Conservation (phyloP, 2,888 invertebrate species). For the Dioctria linearis region DNA sequence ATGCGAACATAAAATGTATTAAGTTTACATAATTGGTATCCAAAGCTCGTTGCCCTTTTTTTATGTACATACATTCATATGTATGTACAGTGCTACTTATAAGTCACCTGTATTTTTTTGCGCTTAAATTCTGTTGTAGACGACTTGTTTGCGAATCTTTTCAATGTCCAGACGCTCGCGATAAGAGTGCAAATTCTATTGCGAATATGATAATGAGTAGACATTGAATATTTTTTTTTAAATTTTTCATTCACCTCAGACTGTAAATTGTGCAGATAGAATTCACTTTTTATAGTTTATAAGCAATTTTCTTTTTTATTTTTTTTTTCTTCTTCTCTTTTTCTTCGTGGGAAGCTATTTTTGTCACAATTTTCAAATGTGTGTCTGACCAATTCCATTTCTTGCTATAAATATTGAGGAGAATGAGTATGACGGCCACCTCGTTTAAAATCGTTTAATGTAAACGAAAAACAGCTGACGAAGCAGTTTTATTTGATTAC, state of each 20-base stretch:
- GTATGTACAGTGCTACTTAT: too few relatives aligned
- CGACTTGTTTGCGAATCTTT: background rate
- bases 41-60: slow-evolving; percentile 36
- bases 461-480: slow-evolving; percentile 41
- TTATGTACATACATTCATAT: too few relatives aligned
- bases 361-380: slow-evolving; percentile 13
- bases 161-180: slow-evolving; percentile 16
- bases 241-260: background rate
- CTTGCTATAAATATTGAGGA: background rate
- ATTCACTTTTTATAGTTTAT: background rate
- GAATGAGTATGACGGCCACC: background rate
- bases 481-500: background rate
- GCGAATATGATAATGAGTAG: slow-evolving; percentile 17
- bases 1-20: background rate
- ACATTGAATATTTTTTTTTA: background rate
- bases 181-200: slow-evolving; percentile 28
- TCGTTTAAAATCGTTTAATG: background rate
- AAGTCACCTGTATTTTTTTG: slow-evolving; percentile 21
- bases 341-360: slow-evolving; percentile 22
- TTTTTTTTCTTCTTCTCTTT: background rate
- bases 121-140: background rate
- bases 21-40: slow-evolving; percentile 5
- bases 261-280: background rate
- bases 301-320: background rate
- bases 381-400: slow-evolving; percentile 1